These are phyloP conservation scores for Drosophila neotestacea DNA, from an alignment of 2,888 invertebrate species.

Conservation along the genomic window DNA sequence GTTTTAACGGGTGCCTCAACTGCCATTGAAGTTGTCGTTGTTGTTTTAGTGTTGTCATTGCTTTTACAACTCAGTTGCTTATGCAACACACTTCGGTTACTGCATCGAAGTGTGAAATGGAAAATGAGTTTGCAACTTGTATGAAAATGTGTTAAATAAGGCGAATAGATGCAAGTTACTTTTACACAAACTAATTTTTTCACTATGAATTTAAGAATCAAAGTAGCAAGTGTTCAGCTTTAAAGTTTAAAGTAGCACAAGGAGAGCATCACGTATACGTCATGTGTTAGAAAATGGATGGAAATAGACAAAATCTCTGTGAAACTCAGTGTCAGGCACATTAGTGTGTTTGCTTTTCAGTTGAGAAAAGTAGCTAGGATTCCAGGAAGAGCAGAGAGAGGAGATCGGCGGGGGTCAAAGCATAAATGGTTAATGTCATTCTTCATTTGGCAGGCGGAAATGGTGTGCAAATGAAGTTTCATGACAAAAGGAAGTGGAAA, in stretches of 20 bases:
- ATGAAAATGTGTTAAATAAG: slow-evolving; percentile 44
- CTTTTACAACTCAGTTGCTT: slow-evolving; percentile 10
- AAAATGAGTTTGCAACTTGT: slow-evolving; percentile 60
- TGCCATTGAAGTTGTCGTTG: neutral
- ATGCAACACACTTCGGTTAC: slow-evolving; percentile 30
- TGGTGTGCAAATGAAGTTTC: slow-evolving; percentile 48
- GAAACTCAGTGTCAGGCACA: neutral
- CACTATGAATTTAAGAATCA: neutral
- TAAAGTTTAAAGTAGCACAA: neutral
- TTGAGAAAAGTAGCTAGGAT: slow-evolving; percentile 1
- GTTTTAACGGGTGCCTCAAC: slow-evolving; percentile 8
- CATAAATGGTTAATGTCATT: slow-evolving; percentile 38
- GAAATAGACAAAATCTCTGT: slow-evolving; percentile 5
- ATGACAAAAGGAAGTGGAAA: slow-evolving; percentile 26
- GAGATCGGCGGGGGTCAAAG: slow-evolving; percentile 9
- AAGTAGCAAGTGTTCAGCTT: neutral
- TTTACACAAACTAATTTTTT: neutral
- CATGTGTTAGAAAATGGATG: slow-evolving; percentile 2
- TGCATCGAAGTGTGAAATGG: slow-evolving; percentile 62
- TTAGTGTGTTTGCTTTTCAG: slow-evolving; percentile 1
- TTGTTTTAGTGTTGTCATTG: slow-evolving; percentile 14
- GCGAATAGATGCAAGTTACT: neutral
- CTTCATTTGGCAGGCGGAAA: slow-evolving; percentile 42
- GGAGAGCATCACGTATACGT: slow-evolving; percentile 9
- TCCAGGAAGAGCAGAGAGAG: neutral